Evolutionary conservation across 1,140 invertebrate species (phyloP), one percentile per base, ranked within the genome.

Genomic region (Theocolax elegans): DNA sequence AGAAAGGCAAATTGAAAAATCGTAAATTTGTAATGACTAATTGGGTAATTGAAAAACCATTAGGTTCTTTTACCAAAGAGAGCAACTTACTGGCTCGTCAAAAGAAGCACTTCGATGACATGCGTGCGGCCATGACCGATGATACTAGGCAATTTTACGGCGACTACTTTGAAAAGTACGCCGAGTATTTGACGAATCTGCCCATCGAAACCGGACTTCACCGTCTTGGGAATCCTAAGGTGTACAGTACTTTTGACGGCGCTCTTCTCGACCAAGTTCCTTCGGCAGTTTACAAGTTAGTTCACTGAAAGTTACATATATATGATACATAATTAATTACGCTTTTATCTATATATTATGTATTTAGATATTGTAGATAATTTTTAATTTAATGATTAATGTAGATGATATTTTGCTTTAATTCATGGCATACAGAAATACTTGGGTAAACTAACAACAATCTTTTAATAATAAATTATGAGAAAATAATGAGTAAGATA

Each of bases 61-160:
- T 31, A 85, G 88, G 88, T 10, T 89, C 89, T 1, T 90, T 91
- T 74, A 78, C 87, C 0, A 72, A 74, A 12, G 80, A 87, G 35
- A 90, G 88, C 71, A 89, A 88, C 73, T 88, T 92, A 48, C 78
- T 90, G 17, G 75, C 84, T 1, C 78, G 79, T 0, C 90, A 91
- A 76, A 73, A 76, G 21, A 75, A 85, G 6, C 76, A 89, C 53
- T 86, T 87, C 6, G 75, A 87, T 7, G 81, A 85, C 59, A 91
- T 91, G 90, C 75, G 80, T 4, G 69, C 73, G 0, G 77, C 77
- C 4, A 89, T 91, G 75, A 83, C 77, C 4, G 64, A 75, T 1
- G 89, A 91, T 67, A 86, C 86, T 42, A 76, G 77, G 53, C 38
- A 67, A 6, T 87, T 88, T 74, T 91, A 91, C 74, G 83, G 83